Base-by-base conservation (phyloP, 2,888 invertebrate genomes). In the Cynaeus angustus region DNA sequence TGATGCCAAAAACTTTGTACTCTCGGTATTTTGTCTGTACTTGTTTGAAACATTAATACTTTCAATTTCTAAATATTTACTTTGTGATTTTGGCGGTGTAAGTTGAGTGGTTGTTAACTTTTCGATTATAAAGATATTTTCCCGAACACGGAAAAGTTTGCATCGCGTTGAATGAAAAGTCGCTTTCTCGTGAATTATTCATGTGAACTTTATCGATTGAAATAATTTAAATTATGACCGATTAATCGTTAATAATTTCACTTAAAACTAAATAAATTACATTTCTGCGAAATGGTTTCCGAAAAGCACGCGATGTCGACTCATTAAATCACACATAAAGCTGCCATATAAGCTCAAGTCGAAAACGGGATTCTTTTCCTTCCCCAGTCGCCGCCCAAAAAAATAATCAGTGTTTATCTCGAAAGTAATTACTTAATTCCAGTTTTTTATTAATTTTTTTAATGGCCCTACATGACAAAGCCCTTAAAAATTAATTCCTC, bases 161-260 rank as follows among this genome's bases (percentile, higher is more conserved):
- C 21, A 28, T 7, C 50, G 65, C 59, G 61, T 41, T 62, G 71
- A 67, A 66, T 64, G 66, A 45, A 71, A 67, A 46, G 52, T 50
- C 14, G 45, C 37, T 28, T 38, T 10, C 26, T 62, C 45, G 10
- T 66, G 67, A 71, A 67, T 71, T 64, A 67, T 71, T 67, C 67
- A 67, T 67, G 59, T 12, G 50, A 56, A 71, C 71, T 67, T 71
- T 71, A 71, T 71, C 71, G 64, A 14, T 6, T 45, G 58, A 58
- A 71, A 71, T 71, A 67, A 71, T 71, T 71, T 67, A 58, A 71
- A 71, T 71, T 71, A 67, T 66, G 71, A 58, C 71, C 71, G 71
- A 71, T 71, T 71, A 67, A 71, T 67, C 64, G 67, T 62, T 71
- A 67, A 70, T 70, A 53, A 66, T 70, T 70, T 66, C 70, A 70